These are phyloP conservation scores for Odocoileus virginianus DNA, from an alignment of 2,113 vertebrate genomes.

Conservation along the genomic window DNA sequence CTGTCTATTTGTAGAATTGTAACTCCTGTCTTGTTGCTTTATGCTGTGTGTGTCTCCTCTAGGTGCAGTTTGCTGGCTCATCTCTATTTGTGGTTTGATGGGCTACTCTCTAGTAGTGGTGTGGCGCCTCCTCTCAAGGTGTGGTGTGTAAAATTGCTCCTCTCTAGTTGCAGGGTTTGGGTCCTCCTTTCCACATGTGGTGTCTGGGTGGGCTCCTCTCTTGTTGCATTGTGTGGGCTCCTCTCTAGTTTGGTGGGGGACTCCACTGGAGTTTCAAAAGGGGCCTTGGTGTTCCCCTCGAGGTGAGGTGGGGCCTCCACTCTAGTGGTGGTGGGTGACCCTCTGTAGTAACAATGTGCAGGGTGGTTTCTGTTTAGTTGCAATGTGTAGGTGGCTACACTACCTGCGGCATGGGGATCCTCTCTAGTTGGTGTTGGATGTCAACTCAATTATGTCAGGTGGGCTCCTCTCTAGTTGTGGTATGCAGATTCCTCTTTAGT, in stretches of 20 bases:
- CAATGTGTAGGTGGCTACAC: not conserved
- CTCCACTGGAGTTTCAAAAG: not conserved
- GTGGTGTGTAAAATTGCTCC: not conserved
- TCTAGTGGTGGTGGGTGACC: not conserved
- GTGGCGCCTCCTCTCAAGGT: not conserved
- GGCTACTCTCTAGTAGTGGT: not conserved
- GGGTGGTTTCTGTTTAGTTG: not conserved
- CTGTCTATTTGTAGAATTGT: not conserved
- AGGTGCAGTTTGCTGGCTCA: not conserved
- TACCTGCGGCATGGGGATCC: not conserved
- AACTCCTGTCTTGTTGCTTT: not conserved
- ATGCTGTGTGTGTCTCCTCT: not conserved
- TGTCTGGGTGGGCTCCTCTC: not conserved
- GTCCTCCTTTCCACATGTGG: not conserved
- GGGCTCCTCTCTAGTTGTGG: not conserved
- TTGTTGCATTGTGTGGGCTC: too few species aligned
- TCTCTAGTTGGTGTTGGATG: not conserved
- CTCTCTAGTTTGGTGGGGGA: not conserved
- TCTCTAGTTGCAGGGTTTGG: not conserved
- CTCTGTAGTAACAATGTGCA: not conserved
- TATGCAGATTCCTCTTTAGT: too few species aligned
- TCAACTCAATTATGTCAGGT: not conserved
- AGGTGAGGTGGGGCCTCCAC: not conserved
- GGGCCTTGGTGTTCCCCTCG: not conserved
- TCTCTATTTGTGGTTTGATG: not conserved